Conservation (phyloP, 2,113 vertebrate genomes). For the Phaethornis superciliosus region DNA sequence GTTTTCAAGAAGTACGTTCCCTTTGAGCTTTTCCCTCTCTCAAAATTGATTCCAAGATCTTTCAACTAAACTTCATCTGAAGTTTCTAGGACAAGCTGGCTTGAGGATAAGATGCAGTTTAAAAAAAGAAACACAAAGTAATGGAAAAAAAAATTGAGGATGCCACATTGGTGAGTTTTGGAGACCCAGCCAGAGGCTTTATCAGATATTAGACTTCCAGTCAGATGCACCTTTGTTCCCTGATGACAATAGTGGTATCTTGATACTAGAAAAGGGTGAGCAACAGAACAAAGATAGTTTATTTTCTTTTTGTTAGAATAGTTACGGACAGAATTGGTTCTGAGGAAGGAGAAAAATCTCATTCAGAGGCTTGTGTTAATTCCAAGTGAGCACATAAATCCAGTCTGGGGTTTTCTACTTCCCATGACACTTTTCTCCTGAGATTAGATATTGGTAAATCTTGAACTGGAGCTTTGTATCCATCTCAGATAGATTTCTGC, state of each 20-base stretch:
- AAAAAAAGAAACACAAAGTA: background rate
- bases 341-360: slow-evolving; percentile 29
- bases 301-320: background rate
- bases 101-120: slow-evolving; percentile 30
- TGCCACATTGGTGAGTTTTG: background rate
- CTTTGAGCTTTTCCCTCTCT: slow-evolving; percentile 12
- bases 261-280: slow-evolving; percentile 26
- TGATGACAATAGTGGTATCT: background rate
- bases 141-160: background rate
- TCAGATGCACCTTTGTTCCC: background rate
- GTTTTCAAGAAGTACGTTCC: background rate
- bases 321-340: slow-evolving; percentile 15
- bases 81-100: slow-evolving; percentile 33
- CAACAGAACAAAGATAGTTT: background rate
- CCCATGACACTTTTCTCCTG: background rate
- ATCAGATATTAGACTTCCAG: slow-evolving; percentile 44
- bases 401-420: slow-evolving; percentile 37
- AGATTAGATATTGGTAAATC: slow-evolving; percentile 43
- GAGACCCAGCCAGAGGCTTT: slow-evolving; percentile 15
- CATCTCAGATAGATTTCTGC: slow-evolving; percentile 26
- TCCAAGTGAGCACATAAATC: slow-evolving; percentile 44
- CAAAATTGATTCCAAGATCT: slow-evolving; percentile 32
- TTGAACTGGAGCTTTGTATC: slow-evolving; percentile 11
- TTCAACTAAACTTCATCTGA: slow-evolving; percentile 35
- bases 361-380: slow-evolving; percentile 40